Evolutionary conservation across 2,113 vertebrate genomes (phyloP), one percentile per base, ranked within the genome.

Genomic region (Xiphorhynchus elegans): DNA sequence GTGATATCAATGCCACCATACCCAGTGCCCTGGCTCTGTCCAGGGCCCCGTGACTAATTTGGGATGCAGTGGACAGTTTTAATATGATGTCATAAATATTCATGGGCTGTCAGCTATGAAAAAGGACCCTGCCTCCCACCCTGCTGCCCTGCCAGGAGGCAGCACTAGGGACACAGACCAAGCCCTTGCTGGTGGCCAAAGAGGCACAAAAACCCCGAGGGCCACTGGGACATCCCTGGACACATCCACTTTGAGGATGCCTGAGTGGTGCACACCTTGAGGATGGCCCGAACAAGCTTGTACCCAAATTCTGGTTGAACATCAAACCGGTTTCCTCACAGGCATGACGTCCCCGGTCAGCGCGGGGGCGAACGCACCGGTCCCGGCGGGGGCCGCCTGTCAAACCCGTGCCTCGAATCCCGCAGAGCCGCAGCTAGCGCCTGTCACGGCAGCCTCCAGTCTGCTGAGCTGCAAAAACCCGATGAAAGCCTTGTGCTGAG

Each of bases 41-140:
- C 91, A 64, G 63, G 24, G 86, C 76, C 39, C 70, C 7, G 0
- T 17, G 63, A 91, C 67, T 97, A 87, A 97, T 97, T 89, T 60
- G 95, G 76, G 85, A 96, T 87, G 85, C 28, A 29, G 80, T 35
- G 72, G 92, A 86, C 95, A 52, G 94, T 93, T 96, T 95, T 96
- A 97, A 96, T 87, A 49, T 3, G 33, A 90, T 77, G 50, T 72
- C 89, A 96, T 97, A 93, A 97, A 97, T 97, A 97, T 92, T 95
- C 55, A 97, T 80, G 37, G 85, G 1, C 90, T 96, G 95, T 87
- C 96, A 96, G 90, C 67, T 29, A 11, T 95, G 94, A 95, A 92
- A 85, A 97, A 97, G 67, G 68, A 95, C 63, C 56, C 83, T 69
- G 72, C 74, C 55, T 87, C 74, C 13, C 19, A 2, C 72, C 3